Evolutionary conservation across 2,113 vertebrate species (phyloP), one percentile per base, ranked within the genome.

Genomic region (Hippopotamus amphibius): DNA sequence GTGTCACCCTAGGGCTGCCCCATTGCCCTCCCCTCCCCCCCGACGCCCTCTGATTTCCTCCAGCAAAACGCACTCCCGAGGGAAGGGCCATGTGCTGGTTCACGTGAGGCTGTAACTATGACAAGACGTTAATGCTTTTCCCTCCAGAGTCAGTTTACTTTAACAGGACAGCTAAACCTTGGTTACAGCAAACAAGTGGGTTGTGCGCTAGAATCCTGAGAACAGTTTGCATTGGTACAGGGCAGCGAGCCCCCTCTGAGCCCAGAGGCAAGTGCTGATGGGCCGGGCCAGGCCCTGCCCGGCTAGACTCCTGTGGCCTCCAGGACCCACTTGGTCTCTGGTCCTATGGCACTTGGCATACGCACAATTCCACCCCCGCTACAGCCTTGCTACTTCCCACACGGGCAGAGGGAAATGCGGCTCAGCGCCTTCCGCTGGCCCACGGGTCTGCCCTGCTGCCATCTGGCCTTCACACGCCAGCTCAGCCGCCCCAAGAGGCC

Each of bases 211-310:
- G 57, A 50, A 50, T 61, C 74, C 82, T 84, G 80, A 65, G 1
- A n/a, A 74, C 30, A 17, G 12, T 22, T 41, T 21, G 33, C 43
- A 33, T 55, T 12, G 41, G 22, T 71, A 17, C 7, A 80, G 37
- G 53, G 57, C 24, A 92, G 55, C 4, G 1, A 63, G 10, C 12
- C 37, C 59, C 37, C 13, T 6, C 46, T 50, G 74, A 77, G 28
- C 30, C 74, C 59, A 48, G n/a, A 43, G 41, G 88, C 19, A 19
- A 43, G 53, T 17, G 88, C 48, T 81, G 63, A 12, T 2, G 11
- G 0, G 8, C 22, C 2, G 11, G 0, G 8, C 22, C 2, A 50
- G 37, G 37, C 5, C 33, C 30, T 86, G 41, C 48, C 0, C 0
- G 3, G 68, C 63, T 76, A n/a, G 7, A 59, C 7, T 15, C 46